Percentiles rank a stretch among this genome's conserved stretches.
phyloP scores from a whole-genome alignment of 1,140 invertebrate genomes.

The Macrobrachium nipponense region DNA sequence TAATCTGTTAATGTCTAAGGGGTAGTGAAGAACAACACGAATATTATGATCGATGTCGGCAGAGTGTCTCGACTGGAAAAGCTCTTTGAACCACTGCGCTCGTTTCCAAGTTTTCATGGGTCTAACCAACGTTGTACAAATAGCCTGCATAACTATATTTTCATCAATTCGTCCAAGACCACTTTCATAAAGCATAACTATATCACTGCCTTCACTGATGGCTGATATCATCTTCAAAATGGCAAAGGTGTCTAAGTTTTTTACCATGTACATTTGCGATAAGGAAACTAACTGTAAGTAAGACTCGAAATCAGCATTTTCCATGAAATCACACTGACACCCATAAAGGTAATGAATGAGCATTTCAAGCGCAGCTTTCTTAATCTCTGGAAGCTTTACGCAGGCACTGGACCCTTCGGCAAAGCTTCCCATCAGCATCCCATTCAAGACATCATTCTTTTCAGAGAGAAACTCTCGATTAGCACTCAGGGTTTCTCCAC shows the following conservation, averaged over 20 bases:
- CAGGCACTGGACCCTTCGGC: constrained; percentile 32
- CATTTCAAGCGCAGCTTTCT: constrained; percentile 21
- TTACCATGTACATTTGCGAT: constrained; percentile 49
- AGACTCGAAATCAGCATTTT: not conserved
- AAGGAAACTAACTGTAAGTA: constrained; percentile 45
- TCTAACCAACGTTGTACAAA: constrained; percentile 20
- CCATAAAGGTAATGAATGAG: constrained; percentile 43
- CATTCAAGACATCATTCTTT: constrained; percentile 45
- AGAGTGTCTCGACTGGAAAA: constrained; percentile 40
- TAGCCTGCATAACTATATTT: constrained; percentile 36
- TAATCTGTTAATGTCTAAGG: constrained; percentile 42
- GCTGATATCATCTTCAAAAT: constrained; percentile 17
- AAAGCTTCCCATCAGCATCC: constrained; percentile 41
- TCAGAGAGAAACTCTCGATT: constrained; percentile 35
- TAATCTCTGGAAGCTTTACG: constrained; percentile 3
- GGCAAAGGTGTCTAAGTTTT: constrained; percentile 30
- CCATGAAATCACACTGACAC: constrained; percentile 34
- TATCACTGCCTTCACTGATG: constrained; percentile 29
- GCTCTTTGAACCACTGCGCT: constrained; percentile 43
- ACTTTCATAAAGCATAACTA: constrained; percentile 40
- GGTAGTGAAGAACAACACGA: constrained; percentile 47
- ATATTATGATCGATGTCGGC: constrained; percentile 50
- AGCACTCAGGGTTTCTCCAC: constrained; percentile 34
- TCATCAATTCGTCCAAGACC: constrained; percentile 39
- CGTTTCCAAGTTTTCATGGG: constrained; percentile 56